Conservation (phyloP, 1,140 invertebrate species). For the Temnothorax longispinosus region DNA sequence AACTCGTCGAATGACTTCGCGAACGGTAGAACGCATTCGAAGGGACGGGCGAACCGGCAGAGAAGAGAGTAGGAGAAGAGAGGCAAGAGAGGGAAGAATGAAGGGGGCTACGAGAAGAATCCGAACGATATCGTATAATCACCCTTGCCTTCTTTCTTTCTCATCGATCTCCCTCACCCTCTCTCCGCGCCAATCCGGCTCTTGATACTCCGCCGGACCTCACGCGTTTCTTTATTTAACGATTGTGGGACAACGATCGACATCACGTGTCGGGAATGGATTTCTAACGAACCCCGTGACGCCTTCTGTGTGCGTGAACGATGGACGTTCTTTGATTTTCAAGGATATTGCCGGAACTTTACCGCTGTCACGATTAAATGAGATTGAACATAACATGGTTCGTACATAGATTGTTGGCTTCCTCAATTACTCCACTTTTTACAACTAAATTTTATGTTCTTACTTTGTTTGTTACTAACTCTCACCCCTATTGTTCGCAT, state of each 20-base stretch:
- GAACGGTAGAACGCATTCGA: constrained; percentile 62
- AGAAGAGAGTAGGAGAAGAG: neutral
- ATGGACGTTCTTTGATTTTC: neutral
- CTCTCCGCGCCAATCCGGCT: neutral
- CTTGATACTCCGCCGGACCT: constrained; percentile 26
- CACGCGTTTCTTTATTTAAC: constrained; percentile 57
- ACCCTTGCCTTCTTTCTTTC: constrained; percentile 59
- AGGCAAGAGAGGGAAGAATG: neutral
- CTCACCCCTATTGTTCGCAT: neutral
- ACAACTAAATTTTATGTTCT: neutral
- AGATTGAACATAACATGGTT: neutral
- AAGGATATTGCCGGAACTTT: constrained; percentile 4
- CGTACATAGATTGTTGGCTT: neutral
- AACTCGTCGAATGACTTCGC: constrained; percentile 76
- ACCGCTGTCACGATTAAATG: neutral
- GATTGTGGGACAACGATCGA: constrained; percentile 41
- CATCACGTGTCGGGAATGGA: constrained; percentile 39
- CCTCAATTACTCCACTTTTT: neutral
- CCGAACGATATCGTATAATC: constrained; percentile 69
- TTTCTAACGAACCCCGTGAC: constrained; percentile 38
- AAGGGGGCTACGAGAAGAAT: constrained; percentile 17
- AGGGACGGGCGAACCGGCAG: constrained; percentile 28
- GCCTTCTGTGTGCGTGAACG: neutral
- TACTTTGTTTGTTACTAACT: neutral
- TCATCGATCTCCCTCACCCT: neutral